These are phyloP conservation scores for Liposcelis brunnea DNA, from an alignment of 2,888 invertebrate species.

Conservation along the genomic window DNA sequence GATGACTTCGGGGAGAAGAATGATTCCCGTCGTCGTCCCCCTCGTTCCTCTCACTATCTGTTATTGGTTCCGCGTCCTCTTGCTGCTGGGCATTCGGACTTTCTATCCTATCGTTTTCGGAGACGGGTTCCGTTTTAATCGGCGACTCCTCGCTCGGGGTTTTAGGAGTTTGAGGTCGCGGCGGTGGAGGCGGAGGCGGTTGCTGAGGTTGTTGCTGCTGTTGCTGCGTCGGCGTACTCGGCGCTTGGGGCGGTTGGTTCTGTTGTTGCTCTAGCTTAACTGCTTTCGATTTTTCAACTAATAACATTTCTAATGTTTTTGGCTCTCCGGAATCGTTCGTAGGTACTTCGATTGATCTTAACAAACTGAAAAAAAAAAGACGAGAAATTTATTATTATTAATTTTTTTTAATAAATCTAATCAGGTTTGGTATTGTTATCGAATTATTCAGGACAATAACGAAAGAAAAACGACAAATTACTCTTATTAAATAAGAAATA, in stretches of 20 bases:
- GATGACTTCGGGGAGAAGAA: too few relatives aligned
- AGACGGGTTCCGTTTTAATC: not conserved
- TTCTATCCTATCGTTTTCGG: not conserved
- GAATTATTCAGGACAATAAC: too few relatives aligned
- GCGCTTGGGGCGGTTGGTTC: constrained; percentile 28
- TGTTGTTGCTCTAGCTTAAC: constrained; percentile 41
- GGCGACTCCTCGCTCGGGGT: constrained; percentile 14
- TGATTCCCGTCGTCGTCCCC: not conserved
- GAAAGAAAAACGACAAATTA: too few relatives aligned
- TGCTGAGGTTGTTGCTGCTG: constrained; percentile 21
- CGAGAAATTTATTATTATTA: not conserved
- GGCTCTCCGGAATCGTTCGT: constrained; percentile 30
- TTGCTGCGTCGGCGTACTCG: constrained; percentile 15
- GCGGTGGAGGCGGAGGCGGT: constrained; percentile 29
- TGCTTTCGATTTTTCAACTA: constrained; percentile 42
- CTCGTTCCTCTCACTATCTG: not conserved
- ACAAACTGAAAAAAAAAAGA: constrained; percentile 39
- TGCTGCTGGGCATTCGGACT: not conserved
- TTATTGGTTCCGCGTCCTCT: not conserved
- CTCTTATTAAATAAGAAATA: too few relatives aligned
- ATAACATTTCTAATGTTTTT: constrained; percentile 44
- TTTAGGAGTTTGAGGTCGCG: constrained; percentile 23
- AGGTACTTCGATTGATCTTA: constrained; percentile 61
- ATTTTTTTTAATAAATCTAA: not conserved
- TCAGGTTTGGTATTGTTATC: not conserved